A percentile compares a stretch with the other conserved stretches of the same genome.
phyloP scores from a whole-genome alignment of 2,888 invertebrate genomes.

The Sicus ferrugineus region DNA sequence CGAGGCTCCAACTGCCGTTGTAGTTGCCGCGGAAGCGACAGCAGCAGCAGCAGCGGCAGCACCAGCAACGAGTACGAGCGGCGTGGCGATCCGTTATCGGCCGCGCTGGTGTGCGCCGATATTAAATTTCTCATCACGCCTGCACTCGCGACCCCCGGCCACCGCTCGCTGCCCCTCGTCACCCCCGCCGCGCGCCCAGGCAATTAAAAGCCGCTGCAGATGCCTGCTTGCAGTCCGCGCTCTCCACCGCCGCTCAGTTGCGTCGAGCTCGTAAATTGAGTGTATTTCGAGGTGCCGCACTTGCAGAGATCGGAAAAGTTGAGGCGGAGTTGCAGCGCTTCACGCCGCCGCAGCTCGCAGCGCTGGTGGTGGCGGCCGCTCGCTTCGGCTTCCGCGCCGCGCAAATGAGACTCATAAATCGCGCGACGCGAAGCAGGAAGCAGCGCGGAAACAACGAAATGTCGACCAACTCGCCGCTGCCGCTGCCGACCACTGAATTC shows the following conservation, averaged over 20 bases:
- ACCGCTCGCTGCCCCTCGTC: background rate
- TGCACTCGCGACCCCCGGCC: background rate
- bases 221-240: background rate
- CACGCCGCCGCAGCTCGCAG: background rate
- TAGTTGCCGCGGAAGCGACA: constrained; percentile 18
- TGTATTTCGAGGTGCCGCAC: background rate
- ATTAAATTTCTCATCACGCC: constrained; percentile 65
- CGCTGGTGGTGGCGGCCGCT: background rate
- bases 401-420: constrained; percentile 24
- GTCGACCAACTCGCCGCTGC: constrained; percentile 19
- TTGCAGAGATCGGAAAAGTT: background rate
- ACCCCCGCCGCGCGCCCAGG: background rate
- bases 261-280: constrained; percentile 16
- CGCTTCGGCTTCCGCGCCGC: background rate
- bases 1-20: constrained; percentile 23
- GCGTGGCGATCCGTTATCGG: constrained; percentile 42
- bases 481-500: background rate
- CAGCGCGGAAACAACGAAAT: background rate
- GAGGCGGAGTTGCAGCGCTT: background rate
- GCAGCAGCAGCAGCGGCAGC: constrained; percentile 30
- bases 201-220: constrained; percentile 39
- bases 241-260: background rate
- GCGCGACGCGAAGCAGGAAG: background rate
- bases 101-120: constrained; percentile 57
- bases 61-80: constrained; percentile 27